These are phyloP conservation scores for Agonopterix heracliana DNA, from an alignment of 2,888 invertebrate species.

Conservation along the genomic window DNA sequence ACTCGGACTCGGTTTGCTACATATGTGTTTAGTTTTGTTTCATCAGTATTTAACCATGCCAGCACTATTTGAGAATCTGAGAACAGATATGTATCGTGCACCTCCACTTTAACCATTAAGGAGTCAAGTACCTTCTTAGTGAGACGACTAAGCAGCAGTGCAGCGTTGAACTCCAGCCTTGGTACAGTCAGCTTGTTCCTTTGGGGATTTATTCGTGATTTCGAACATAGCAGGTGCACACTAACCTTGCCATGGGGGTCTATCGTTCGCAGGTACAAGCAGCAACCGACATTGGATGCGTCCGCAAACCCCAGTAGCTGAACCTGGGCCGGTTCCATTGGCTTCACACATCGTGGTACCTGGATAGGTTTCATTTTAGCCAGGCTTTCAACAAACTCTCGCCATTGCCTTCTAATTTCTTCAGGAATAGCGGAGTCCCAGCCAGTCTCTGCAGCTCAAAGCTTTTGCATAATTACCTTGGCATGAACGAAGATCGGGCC, in stretches of 20 bases:
- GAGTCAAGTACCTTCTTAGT: too few relatives aligned
- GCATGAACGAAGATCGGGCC: constrained; percentile 10
- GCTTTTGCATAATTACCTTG: constrained; percentile 13
- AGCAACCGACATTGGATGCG: too few relatives aligned
- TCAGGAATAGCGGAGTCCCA: constrained; percentile 5
- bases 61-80: neutral
- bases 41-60: neutral
- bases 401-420: constrained; percentile 3
- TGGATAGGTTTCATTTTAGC: neutral
- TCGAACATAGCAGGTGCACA: too few relatives aligned
- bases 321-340: too few relatives aligned
- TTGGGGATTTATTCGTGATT: too few relatives aligned
- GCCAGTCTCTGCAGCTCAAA: constrained; percentile 6
- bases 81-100: neutral
- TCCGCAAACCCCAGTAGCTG: too few relatives aligned
- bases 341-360: too few relatives aligned
- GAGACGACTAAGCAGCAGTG: too few relatives aligned
- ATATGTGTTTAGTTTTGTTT: neutral
- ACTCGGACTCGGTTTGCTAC: neutral
- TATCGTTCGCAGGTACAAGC: too few relatives aligned
- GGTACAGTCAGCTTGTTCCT: too few relatives aligned
- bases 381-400: neutral
- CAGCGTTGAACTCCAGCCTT: too few relatives aligned
- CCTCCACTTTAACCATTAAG: neutral
- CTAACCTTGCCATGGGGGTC: too few relatives aligned